A percentile compares a stretch with the other conserved stretches of the same genome.
Evolutionary conservation across 2,888 invertebrate species (phyloP).

Genomic region (Vannuccia rotundouncinata): DNA sequence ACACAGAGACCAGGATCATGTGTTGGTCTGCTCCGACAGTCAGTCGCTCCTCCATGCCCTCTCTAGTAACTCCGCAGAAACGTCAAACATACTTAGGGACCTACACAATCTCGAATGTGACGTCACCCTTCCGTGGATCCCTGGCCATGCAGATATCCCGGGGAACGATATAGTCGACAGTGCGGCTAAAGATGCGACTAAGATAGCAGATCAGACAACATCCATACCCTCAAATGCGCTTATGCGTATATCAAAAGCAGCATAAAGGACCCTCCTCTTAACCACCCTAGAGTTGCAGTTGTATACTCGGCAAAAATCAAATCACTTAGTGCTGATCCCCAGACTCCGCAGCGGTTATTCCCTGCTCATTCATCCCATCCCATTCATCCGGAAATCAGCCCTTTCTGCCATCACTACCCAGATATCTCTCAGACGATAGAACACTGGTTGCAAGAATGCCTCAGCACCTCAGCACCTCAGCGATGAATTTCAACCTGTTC

Average conservation of each 20-base stretch:
- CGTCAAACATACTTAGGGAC: no score
- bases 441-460: neutral
- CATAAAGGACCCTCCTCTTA: neutral
- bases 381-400: neutral
- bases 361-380: neutral
- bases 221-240: no score
- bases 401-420: neutral
- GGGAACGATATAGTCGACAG: no score
- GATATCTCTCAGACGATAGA: neutral
- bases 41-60: no score
- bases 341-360: neutral
- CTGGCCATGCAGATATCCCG: no score
- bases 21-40: no score
- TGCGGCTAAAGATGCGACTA: no score
- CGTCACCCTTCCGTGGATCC: no score
- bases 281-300: neutral
- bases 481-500: neutral
- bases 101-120: no score
- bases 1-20: no score
- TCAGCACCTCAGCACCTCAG: neutral
- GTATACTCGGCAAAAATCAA: neutral
- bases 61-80: no score
- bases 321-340: neutral
- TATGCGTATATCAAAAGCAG: neutral
- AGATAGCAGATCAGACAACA: no score